A percentile compares a stretch with the other conserved stretches of the same genome.
Conservation (phyloP, 2,113 vertebrate genomes). For the Python bivittatus region DNA sequence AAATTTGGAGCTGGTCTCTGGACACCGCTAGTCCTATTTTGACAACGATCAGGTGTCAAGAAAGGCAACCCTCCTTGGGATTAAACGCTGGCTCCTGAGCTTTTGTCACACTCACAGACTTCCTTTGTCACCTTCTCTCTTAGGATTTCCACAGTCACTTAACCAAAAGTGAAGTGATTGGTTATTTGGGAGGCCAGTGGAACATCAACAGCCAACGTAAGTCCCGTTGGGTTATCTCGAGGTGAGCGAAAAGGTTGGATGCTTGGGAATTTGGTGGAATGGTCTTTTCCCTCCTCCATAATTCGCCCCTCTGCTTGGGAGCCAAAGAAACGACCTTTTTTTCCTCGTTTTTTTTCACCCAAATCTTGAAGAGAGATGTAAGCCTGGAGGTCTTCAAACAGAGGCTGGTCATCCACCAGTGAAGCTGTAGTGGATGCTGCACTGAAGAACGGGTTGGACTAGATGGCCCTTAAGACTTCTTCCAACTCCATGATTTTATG, state of each 20-base stretch:
- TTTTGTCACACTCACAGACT: neutral
- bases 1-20: too few relatives aligned
- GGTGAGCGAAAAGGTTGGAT: neutral
- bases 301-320: neutral
- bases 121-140: neutral
- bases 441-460: too few relatives aligned
- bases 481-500: too few relatives aligned
- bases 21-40: too few relatives aligned
- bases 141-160: conserved; percentile 97
- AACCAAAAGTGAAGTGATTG: conserved; percentile 92
- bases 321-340: neutral
- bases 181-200: conserved; percentile 95
- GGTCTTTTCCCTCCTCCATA: neutral
- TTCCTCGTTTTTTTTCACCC: neutral
- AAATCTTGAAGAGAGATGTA: neutral
- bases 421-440: too few relatives aligned
- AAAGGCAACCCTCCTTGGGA: too few relatives aligned
- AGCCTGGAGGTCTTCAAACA: too few relatives aligned
- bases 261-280: neutral
- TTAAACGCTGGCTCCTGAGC: too few relatives aligned
- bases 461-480: too few relatives aligned
- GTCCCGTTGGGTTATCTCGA: conserved; percentile 36
- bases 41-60: too few relatives aligned
- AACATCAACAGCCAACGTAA: conserved; percentile 92
- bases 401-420: too few relatives aligned